A percentile compares a stretch with the other conserved stretches of the same genome.
Conservation (phyloP, 2,113 vertebrate species). For the Columba janthina region DNA sequence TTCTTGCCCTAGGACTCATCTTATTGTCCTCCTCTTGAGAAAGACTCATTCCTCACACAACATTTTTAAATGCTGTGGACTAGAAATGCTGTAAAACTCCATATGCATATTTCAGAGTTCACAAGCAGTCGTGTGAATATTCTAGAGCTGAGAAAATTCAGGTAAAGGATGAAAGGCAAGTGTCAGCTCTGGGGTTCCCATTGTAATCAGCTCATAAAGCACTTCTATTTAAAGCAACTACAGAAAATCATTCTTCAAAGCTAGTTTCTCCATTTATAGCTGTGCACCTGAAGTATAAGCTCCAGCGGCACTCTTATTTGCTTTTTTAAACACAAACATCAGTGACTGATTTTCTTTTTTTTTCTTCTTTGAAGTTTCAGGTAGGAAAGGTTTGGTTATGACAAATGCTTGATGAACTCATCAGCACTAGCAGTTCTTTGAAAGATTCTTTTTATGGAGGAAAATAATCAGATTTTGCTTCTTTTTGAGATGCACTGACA, state of each 20-base stretch:
- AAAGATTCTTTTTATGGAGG: neutral
- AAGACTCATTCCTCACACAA: neutral
- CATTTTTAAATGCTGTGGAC: neutral
- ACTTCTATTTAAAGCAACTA: neutral
- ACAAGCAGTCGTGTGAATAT: neutral
- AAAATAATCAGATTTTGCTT: neutral
- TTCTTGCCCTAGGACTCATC: neutral
- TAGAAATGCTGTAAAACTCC: neutral
- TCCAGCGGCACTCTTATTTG: neutral
- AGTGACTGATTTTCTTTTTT: neutral
- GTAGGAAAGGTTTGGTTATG: neutral
- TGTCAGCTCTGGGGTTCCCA: neutral
- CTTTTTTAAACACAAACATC: neutral
- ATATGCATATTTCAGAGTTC: neutral
- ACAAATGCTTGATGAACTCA: neutral
- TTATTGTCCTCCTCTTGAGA: neutral
- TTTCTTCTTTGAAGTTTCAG: neutral
- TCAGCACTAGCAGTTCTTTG: neutral
- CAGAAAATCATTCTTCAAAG: conserved; percentile 16
- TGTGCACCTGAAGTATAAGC: neutral
- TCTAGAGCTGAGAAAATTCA: neutral
- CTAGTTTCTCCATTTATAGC: neutral
- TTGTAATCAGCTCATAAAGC: conserved; percentile 2
- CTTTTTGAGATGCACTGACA: neutral
- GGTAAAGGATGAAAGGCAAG: neutral